Evolutionary conservation across 2,888 invertebrate genomes (phyloP), one percentile per base, ranked within the genome.

Genomic region (Kryphioiulus occultus): DNA sequence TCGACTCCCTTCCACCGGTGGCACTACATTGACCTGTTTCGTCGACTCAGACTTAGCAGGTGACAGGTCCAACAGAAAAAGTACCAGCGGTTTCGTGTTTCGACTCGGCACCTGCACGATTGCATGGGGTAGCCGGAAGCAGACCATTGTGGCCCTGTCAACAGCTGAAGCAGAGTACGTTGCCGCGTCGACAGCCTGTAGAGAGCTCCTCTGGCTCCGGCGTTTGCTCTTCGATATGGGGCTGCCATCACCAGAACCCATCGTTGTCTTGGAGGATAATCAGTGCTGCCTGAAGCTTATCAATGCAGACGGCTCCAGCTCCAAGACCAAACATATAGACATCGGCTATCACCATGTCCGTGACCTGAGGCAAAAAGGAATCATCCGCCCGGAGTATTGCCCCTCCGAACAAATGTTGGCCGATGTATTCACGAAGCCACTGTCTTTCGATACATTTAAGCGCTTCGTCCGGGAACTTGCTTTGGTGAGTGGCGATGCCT

Each of bases 31-130:
- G 26, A 0, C 22, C 26, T 68, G 68, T 10, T 68, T 22, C 12
- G 68, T 68, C 1, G 91, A 91, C 89, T 89, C 91, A 0, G 91
- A 91, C 86, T 90, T 90, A 90, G 91, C 89, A 7, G 89, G 88
- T n/a, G 89, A 89, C 42, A 68, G 83, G 12, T 87, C 85, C 19
- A 89, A 90, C n/a, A 44, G 90, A 30, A 89, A 89, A 35, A 90
- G 90, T 0, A 90, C 88, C 30, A 89, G 89, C 7, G 90, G 90
- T 26, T 89, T 35, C 19, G 17, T 30, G 9, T 22, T 85, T 85
- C 19, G 17, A 7, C 0, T 85, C 32, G 39, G 85, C 22, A 85
- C 22, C 35, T 32, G 85, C 35, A 32, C 35, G 15, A 35, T 85
- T 7, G 85, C 30, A 15, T 85, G 85, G 85, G 12, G 22, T 35